Base-by-base conservation (phyloP, 2,888 invertebrate species). In the Erebia ligea region DNA sequence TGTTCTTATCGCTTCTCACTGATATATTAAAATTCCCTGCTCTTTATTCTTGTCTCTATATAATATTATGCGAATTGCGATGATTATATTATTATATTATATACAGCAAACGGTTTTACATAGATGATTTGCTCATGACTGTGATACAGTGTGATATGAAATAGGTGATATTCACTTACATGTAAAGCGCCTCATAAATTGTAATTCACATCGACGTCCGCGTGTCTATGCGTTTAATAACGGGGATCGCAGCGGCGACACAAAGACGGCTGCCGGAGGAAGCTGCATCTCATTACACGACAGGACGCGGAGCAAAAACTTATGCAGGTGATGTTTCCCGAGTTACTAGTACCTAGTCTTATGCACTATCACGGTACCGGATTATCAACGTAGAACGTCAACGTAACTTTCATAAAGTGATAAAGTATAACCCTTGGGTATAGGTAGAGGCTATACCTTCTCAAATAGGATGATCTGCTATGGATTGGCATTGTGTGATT, bases 261-360 rank as follows among this genome's bases (percentile, higher is more conserved):
- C 78, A 77, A 77, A 74, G 75, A 70, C 72, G 40, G 59, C 59
- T 40, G 48, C 1, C 48, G 73, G 75, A 80, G 82, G 84, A 84
- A 80, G 84, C 81, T 82, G 86, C 82, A 84, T 86, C 85, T 86
- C 83, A 85, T 85, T 84, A 83, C 80, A 73, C 76, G 81, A 80
- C 85, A 80, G 87, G 86, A 88, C 78, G 77, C 78, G 77, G 80
- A 76, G 81, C 79, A 88, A 87, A 86, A 81, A 84, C 77, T 73
- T 78, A 82, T 76, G 78, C 79, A 71, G 73, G 74, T 77, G 76
- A 74, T 69, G 77, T 71, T 76, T 76, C 67, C 63, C 76, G 57
- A 69, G 75, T 77, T 75, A 73, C 74, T 72, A 64, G 72, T 77
- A 70, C 6, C 25, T 56, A 13, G 54, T 54, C 3, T 54, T 25